Percentiles rank a stretch among this genome's conserved stretches.
These are phyloP conservation scores for Typhlichthys subterraneus DNA, from an alignment of 2,797 vertebrate species.

Conservation along the genomic window DNA sequence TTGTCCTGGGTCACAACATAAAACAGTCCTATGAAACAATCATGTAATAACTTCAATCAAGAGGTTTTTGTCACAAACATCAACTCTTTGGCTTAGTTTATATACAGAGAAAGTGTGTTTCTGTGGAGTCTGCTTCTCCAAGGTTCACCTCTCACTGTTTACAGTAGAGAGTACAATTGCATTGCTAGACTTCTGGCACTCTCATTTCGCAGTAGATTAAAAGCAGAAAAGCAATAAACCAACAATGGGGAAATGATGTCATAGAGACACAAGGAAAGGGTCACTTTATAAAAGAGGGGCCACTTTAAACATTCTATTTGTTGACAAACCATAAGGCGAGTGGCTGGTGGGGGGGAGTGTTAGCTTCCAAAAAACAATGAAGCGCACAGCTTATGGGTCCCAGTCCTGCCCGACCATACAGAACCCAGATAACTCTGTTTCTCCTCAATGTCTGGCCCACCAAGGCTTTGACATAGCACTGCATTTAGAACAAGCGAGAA, in stretches of 20 bases:
- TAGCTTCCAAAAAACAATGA: slow-evolving; percentile 5
- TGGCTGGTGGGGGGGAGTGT: slow-evolving; percentile 26
- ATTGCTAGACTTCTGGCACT: slow-evolving; percentile 45
- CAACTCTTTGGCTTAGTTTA: slow-evolving; percentile 33
- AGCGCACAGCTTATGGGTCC: slow-evolving; percentile 48
- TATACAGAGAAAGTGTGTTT: slow-evolving; percentile 24
- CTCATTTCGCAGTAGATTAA: slow-evolving; percentile 41
- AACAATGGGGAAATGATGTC: slow-evolving; percentile 47
- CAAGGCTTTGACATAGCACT: slow-evolving; percentile 6
- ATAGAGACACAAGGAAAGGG: slow-evolving; percentile 19
- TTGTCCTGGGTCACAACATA: slow-evolving; percentile 11
- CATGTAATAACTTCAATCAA: slow-evolving; percentile 28
- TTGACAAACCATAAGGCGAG: slow-evolving; percentile 51
- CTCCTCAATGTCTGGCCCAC: slow-evolving; percentile 31
- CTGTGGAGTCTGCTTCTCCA: slow-evolving; percentile 16
- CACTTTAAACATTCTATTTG: slow-evolving; percentile 41
- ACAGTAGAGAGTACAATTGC: slow-evolving; percentile 39
- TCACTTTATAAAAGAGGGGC: slow-evolving; percentile 26
- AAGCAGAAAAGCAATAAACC: slow-evolving; percentile 36
- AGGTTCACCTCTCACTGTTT: slow-evolving; percentile 49
- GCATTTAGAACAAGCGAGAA: background rate
- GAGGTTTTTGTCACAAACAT: slow-evolving; percentile 15
- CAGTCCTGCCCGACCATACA: slow-evolving; percentile 37
- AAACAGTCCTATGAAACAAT: slow-evolving; percentile 27
- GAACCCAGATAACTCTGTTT: slow-evolving; percentile 42